Base-by-base conservation (phyloP, 2,888 invertebrate species). In the Melipona bicolor region DNA sequence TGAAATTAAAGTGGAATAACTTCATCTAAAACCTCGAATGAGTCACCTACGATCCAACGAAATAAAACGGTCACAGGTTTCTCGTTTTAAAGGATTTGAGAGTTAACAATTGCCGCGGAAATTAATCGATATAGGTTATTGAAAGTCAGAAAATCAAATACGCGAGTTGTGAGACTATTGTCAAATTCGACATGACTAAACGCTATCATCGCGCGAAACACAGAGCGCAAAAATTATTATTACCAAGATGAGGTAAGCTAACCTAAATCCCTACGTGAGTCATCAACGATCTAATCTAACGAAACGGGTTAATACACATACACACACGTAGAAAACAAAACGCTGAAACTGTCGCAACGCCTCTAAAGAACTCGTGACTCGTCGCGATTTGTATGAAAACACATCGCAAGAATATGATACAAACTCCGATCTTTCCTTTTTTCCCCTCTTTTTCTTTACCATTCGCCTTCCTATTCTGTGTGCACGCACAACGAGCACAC, bases 401-500 rank as follows among this genome's bases (percentile, higher is more conserved):
- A 3, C 43, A 0, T 43, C 43, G n/a, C 36, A 62, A 50, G 36
- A 36, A 50, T 24, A 36, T 19, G 43, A 79, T 67, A 52, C 15
- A 71, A 43, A 36, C 24, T 50, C 27, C 9, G 36, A 64, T 69
- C 36, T 65, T 43, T 43, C 9, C 2, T 43, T 9, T 56, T 84
- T 54, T 24, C 27, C 68, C 71, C 56, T 64, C 70, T 78, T n/a
- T 68, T 70, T 65, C 54, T 62, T 19, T 19, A 24, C 49, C 54
- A 50, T 69, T n/a, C 56, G 36, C 49, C 50, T 50, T 72, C 75
- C 76, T 69, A 76, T 79, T 62, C 77, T 72, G 73, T 75, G 52
- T 76, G 83, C 72, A 80, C 77, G 73, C 80, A 77, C 84, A 81
- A 84, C 67, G 82, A 79, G 79, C 69, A 77, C 71, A 78, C 80